Base-by-base conservation (phyloP, 2,797 vertebrate genomes). In the Capromys pilorides region DNA sequence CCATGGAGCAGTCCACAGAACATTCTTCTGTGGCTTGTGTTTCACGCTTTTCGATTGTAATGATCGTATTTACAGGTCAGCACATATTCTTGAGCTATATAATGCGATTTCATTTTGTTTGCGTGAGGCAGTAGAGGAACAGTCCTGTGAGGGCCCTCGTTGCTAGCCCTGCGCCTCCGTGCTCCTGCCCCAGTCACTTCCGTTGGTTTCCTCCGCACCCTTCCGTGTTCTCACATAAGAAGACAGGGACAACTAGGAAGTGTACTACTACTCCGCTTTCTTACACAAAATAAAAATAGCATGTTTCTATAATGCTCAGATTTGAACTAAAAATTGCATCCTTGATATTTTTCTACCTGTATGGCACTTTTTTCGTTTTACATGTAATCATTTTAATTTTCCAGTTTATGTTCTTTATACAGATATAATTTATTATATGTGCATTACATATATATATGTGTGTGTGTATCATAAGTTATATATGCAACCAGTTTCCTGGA, bases 371-470 rank as follows among this genome's bases (percentile, higher is more conserved):
- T 22, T 73, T 75, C n/a, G 88, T 21, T 79, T 89, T 57, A 91
- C 86, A 33, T 8, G 21, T 64, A 83, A 36, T 39, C 7, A 91
- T 81, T 96, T 85, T 61, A 71, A 92, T 64, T 96, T 88, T 41
- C 13, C 51, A 8, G 28, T 18, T 77, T 90, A 62, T 66, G 45
- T 39, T 62, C 45, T 36, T 95, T 78, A 19, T 61, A 82, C 51
- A 16, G 16, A 62, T 54, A 51, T 80, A 57, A 80, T 77, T 69
- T 94, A 21, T 67, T n/a, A 67, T 67, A n/a, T 69, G 33, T 69
- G 66, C 66, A 31, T 33, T 18, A 57, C 3, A 57, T 19, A 18
- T 19, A 57, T 19, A 57, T 10, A 49, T 10, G 10, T 28, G 28
- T 31, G 12, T 31, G 33, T 33, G 6, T 33, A 26, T 28, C 31